phyloP scores from a whole-genome alignment of 2,888 invertebrate species.

The Cephus sareptanus region DNA sequence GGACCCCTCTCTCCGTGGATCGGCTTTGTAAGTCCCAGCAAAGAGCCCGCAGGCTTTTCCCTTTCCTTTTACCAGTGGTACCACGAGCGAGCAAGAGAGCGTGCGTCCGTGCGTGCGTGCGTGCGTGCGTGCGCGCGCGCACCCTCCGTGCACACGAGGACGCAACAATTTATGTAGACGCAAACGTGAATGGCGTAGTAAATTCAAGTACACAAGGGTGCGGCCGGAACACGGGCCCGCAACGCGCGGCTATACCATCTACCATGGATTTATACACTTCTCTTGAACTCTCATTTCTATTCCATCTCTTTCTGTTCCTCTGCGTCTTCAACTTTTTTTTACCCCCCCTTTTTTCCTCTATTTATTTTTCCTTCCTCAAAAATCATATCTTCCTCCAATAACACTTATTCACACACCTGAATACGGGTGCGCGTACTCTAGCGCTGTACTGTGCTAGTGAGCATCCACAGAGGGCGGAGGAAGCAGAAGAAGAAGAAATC shows the following conservation, averaged over 20 bases:
- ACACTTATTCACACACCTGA: background rate
- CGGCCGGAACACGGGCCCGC: conserved; percentile 38
- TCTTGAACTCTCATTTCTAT: background rate
- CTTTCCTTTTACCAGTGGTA: background rate
- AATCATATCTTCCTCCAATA: background rate
- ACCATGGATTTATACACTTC: conserved; percentile 1
- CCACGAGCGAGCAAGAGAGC: conserved; percentile 21
- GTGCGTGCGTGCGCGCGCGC: conserved; percentile 27
- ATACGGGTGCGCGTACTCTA: background rate
- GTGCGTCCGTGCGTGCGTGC: conserved; percentile 28
- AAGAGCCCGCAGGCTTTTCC: background rate
- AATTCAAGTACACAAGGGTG: conserved; percentile 46
- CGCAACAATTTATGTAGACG: conserved; percentile 48
- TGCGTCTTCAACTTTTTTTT: background rate
- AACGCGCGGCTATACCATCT: background rate
- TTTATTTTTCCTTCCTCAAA: background rate
- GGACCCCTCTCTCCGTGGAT: background rate
- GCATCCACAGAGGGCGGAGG: background rate
- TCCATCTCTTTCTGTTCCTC: background rate
- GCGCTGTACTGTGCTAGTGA: background rate
- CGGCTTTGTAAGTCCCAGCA: background rate
- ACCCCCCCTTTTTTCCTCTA: background rate
- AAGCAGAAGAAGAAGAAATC: background rate
- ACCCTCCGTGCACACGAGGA: conserved; percentile 21
- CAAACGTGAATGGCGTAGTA: conserved; percentile 53